Evolutionary conservation across 2,797 vertebrate species (phyloP), one percentile per base, ranked within the genome.

Genomic region (Cirrhinus molitorella): DNA sequence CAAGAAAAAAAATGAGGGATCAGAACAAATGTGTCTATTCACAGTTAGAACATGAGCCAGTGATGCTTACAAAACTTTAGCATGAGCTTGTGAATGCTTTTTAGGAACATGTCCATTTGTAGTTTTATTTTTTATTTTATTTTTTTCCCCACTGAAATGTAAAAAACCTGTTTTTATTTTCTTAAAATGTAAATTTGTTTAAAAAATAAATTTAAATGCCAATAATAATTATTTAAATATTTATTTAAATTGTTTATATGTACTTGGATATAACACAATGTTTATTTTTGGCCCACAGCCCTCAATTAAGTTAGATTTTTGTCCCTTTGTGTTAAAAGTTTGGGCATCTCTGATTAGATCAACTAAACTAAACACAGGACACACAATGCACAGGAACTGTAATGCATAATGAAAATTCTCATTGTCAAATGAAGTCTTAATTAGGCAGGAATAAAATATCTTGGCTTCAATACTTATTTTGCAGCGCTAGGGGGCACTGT

Each of bases 401-500:
- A 12, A 47, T 63, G 14, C 49, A 81, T 81, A 21, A 61, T 47
- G 16, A 23, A 57, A 23, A 11, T 11, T 59, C 6, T 80, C 14
- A 49, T 37, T 59, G 37, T 43, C 3, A 47, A 65, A 25, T 49
- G 5, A 66, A 40, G 8, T 25, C 51, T 66, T 34, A 47, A 47
- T 28, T 71, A 21, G 17, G 21, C 9, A 37, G 45, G 45, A 72
- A 65, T 73, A 16, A 80, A 80, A 66, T 10, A 34, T 25, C 10
- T n/a, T 6, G 5, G 3, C 23, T 71, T 9, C 17, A 74, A 59
- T 67, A 70, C 11, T 40, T 8, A n/a, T 16, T 40, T 63, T 31
- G 49, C 1, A 25, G 49, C 47, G 74, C 53, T 77, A 85, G 88
- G 85, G 87, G 88, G 83, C 88, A 80, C 85, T 89, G 55, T 86